Percentiles rank a stretch among this genome's conserved stretches.
phyloP scores from a whole-genome alignment of 2,113 vertebrate genomes.

The Ranitomeya variabilis region DNA sequence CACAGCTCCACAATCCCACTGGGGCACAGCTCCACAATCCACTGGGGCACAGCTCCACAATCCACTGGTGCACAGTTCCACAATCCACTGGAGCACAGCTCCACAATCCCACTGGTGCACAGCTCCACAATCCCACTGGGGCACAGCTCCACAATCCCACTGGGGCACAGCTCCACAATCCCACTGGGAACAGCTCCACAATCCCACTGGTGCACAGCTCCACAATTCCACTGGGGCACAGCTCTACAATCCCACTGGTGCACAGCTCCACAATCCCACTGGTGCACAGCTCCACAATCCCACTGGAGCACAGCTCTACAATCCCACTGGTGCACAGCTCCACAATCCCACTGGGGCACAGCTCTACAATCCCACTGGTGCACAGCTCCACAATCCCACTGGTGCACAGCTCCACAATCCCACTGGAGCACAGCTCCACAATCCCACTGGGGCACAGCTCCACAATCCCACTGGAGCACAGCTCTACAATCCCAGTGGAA shows the following conservation, averaged over 20 bases:
- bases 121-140: too few relatives aligned
- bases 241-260: not conserved
- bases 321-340: not conserved
- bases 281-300: not conserved
- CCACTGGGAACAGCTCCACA: not conserved
- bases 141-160: too few relatives aligned
- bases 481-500: too few relatives aligned
- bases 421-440: not conserved
- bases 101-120: too few relatives aligned
- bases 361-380: not conserved
- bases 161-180: not conserved
- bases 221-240: not conserved
- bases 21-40: too few relatives aligned
- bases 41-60: too few relatives aligned
- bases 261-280: not conserved
- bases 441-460: not conserved
- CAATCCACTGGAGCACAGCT: too few relatives aligned
- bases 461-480: not conserved
- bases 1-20: too few relatives aligned
- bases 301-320: not conserved
- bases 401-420: not conserved
- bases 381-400: not conserved
- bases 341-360: not conserved
- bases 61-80: too few relatives aligned
- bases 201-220: not conserved